Percentiles rank a stretch among this genome's conserved stretches.
Evolutionary conservation across 1,140 invertebrate genomes (phyloP).

Genomic region (Papilio xuthus): DNA sequence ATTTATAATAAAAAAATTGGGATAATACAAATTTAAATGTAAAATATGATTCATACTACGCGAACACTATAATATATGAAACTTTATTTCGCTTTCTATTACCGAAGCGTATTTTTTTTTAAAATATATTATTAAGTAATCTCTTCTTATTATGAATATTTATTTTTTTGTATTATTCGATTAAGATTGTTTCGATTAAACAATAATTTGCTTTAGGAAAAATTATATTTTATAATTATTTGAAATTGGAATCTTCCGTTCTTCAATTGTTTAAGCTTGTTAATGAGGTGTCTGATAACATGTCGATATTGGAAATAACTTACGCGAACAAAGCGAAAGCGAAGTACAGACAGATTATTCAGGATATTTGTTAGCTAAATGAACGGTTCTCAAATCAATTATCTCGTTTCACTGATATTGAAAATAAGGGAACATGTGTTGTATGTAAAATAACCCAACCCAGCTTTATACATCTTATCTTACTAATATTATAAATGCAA

Average conservation of each 20-base stretch:
- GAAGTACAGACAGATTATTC: background rate
- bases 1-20: background rate
- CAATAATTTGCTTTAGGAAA: background rate
- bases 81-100: too few relatives aligned
- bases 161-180: background rate
- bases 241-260: background rate
- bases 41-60: too few relatives aligned
- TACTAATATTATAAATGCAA: too few relatives aligned
- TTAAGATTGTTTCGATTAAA: background rate
- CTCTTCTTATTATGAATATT: background rate
- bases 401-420: background rate
- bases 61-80: too few relatives aligned
- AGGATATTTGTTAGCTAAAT: slow-evolving; percentile 7
- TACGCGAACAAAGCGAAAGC: background rate
- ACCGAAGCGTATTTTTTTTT: too few relatives aligned
- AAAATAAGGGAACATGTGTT: background rate
- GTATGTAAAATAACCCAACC: background rate
- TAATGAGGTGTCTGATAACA: slow-evolving; percentile 9
- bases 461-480: background rate
- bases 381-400: slow-evolving; percentile 2
- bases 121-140: too few relatives aligned
- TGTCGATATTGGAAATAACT: background rate
- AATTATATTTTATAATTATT: background rate
- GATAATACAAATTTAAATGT: background rate
- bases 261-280: background rate